Base-by-base conservation (phyloP, 2,113 vertebrate species). In the Paedocypris sp. region DNA sequence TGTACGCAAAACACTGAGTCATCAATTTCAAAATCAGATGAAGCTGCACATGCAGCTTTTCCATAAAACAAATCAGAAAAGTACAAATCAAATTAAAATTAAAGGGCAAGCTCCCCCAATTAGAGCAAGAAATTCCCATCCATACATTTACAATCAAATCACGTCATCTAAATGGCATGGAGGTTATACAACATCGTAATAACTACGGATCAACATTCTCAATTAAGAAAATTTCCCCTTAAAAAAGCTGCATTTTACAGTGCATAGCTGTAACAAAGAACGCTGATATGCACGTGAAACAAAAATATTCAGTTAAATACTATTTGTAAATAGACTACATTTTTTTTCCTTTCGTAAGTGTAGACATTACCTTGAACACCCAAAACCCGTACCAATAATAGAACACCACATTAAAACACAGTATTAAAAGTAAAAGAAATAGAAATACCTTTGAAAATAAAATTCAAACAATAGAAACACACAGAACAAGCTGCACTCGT, bases 251-350 rank as follows among this genome's bases (percentile, higher is more conserved):
- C 88, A 86, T 97, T 95, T 85, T 97, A 97, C 94, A 97, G 94
- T 97, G 95, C 94, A 97, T 96, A 97, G 93, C 94, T 91, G 91
- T 96, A 98, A 97, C 94, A 93, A 90, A 93, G 79, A 91, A 89
- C 85, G 82, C 61, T 77, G 83, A 79, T 94, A 97, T 98, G 81
- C 96, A 97, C 94, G 95, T 71, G 91, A 93, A 96, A 97, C 88
- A 97, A 98, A 92, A 96, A 97, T 93, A 92, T 86, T 94, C 84
- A 79, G 86, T 93, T 89, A 87, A 85, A 90, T 84, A 86, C 83
- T 79, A 87, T 90, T 77, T 91, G 90, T 92, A 94, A 93, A 94
- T 97, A 91, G 85, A 87, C 90, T 91, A 89, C 87, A 87, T 89
- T 81, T 77, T 63, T 82, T 19, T 29, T 81, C 47, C 82, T 70